These are phyloP conservation scores for Epinephelus awoara DNA, from an alignment of 2,797 vertebrate genomes.

Conservation along the genomic window DNA sequence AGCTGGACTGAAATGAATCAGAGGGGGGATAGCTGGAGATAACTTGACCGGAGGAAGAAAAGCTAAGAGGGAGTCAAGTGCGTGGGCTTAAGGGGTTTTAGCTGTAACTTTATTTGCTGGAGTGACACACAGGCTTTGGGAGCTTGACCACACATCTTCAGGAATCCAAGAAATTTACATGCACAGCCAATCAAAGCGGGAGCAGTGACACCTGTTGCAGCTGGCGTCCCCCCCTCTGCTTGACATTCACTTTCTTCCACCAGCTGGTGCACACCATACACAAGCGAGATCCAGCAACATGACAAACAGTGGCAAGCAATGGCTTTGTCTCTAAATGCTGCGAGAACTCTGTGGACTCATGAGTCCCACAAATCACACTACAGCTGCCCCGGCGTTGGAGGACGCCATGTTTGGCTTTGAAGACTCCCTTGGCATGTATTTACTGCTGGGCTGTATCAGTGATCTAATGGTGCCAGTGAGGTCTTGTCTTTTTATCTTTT, in stretches of 20 bases:
- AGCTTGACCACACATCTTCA: not conserved
- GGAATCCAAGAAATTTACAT: not conserved
- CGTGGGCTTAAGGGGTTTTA: conserved; percentile 28
- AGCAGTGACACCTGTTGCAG: not conserved
- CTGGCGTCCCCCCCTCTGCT: not conserved
- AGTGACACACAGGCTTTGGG: conserved; percentile 8
- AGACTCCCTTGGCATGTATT: conserved; percentile 24
- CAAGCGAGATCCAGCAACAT: conserved; percentile 3
- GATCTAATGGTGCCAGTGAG: conserved; percentile 18
- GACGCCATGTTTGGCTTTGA: conserved; percentile 28
- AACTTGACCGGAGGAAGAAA: not conserved
- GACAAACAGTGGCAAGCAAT: conserved; percentile 15
- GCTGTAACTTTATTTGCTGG: conserved; percentile 18
- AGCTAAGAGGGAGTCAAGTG: conserved; percentile 18
- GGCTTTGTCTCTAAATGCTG: conserved; percentile 24
- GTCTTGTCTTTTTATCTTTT: conserved; percentile 31
- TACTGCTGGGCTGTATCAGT: conserved; percentile 27
- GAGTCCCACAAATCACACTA: conserved; percentile 27
- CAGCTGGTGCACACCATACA: not conserved
- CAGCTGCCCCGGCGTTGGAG: conserved; percentile 34
- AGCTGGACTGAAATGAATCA: conserved; percentile 37
- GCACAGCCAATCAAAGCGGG: not conserved
- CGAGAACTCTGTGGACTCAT: conserved; percentile 1
- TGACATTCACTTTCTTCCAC: not conserved
- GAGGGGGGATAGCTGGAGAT: conserved; percentile 9